phyloP scores from a whole-genome alignment of 1,140 invertebrate genomes.

The Zaprionus gabonicus region DNA sequence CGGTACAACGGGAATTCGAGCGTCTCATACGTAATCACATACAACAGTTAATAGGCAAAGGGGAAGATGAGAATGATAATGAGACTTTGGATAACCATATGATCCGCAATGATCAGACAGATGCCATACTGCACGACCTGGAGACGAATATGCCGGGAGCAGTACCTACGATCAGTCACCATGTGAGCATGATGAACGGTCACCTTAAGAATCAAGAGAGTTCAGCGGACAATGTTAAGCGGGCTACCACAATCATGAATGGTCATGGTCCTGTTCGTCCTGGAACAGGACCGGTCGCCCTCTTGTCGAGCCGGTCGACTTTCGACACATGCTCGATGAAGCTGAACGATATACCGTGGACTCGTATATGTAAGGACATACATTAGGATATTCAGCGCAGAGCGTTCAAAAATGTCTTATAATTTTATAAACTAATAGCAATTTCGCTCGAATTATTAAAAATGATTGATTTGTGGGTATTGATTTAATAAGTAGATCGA shows the following conservation, averaged over 20 bases:
- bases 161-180: constrained; percentile 83
- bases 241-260: constrained; percentile 62
- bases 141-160: constrained; percentile 82
- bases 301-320: constrained; percentile 58
- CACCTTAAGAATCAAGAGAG: constrained; percentile 74
- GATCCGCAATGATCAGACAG: constrained; percentile 74
- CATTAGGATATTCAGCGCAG: constrained; percentile 3
- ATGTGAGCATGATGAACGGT: constrained; percentile 83
- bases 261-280: constrained; percentile 61
- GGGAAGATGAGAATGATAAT: constrained; percentile 34
- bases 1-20: constrained; percentile 91
- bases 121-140: constrained; percentile 78
- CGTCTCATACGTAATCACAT: constrained; percentile 86
- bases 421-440: constrained; percentile 23
- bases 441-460: constrained; percentile 51
- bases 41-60: constrained; percentile 85
- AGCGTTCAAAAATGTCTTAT: constrained; percentile 43
- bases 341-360: constrained; percentile 82
- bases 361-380: constrained; percentile 76
- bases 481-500: no score
- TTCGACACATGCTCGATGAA: constrained; percentile 81
- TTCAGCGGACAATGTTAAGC: constrained; percentile 45
- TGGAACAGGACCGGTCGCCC: constrained; percentile 52
- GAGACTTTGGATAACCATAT: constrained; percentile 46
- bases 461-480: constrained; percentile 46